These are phyloP conservation scores for Leptinotarsa undecemlineata DNA, from an alignment of 1,140 invertebrate species.

Conservation along the genomic window DNA sequence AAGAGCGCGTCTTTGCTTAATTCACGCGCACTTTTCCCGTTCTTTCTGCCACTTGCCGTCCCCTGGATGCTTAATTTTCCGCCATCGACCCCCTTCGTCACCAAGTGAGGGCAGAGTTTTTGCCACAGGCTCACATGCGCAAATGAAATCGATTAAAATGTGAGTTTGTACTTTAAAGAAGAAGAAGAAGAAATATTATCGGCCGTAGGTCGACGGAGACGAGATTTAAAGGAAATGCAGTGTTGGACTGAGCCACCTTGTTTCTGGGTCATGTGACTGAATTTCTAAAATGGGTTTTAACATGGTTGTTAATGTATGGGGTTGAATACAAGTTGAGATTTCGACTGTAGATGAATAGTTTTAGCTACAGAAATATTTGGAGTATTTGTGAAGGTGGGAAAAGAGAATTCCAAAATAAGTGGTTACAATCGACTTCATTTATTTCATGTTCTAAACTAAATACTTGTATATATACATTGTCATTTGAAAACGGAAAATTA, in stretches of 20 bases:
- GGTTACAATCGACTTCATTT: no score
- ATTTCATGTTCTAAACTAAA: no score
- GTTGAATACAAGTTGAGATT: no score
- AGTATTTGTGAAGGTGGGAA: no score
- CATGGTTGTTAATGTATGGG: no score
- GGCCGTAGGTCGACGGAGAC: constrained; percentile 10
- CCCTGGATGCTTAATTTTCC: constrained; percentile 36
- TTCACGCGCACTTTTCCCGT: constrained; percentile 55
- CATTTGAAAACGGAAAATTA: no score
- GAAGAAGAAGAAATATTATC: constrained; percentile 8
- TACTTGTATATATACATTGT: no score
- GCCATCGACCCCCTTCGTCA: constrained; percentile 39
- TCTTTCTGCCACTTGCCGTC: constrained; percentile 46
- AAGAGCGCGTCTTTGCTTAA: constrained; percentile 55
- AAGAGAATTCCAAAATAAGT: no score
- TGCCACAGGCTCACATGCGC: constrained; percentile 56
- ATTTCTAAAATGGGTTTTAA: no score
- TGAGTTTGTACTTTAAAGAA: constrained; percentile 55
- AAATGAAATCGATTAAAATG: constrained; percentile 58
- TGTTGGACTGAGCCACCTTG: constrained; percentile 6
- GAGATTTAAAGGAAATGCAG: constrained; percentile 40
- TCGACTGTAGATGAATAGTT: no score
- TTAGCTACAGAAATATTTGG: no score
- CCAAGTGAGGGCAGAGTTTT: constrained; percentile 53
- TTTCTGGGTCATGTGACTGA: background rate